Percentiles rank a stretch among this genome's conserved stretches.
These are phyloP conservation scores for Probosciger aterrimus DNA, from an alignment of 2,113 vertebrate species.

Conservation along the genomic window DNA sequence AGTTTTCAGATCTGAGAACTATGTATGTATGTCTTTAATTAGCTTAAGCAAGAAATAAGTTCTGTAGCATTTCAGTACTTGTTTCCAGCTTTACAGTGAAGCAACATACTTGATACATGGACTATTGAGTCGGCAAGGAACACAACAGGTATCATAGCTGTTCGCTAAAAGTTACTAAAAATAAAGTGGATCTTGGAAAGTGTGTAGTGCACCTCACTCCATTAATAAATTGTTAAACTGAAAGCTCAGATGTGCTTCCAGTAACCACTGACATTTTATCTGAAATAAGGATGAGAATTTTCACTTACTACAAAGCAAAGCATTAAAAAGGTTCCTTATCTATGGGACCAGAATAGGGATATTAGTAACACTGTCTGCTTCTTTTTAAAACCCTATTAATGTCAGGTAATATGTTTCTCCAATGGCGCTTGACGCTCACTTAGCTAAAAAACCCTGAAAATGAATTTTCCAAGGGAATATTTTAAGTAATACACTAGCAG, in stretches of 20 bases:
- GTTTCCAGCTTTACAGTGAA: not conserved
- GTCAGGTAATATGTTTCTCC: conserved; percentile 62
- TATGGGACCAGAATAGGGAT: conserved; percentile 60
- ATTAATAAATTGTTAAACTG: conserved; percentile 37
- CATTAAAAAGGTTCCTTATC: conserved; percentile 69
- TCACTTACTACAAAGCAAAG: conserved; percentile 59
- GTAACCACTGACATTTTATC: conserved; percentile 52
- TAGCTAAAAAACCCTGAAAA: not conserved
- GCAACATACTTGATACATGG: not conserved
- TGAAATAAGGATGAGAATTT: conserved; percentile 54
- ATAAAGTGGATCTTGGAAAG: not conserved
- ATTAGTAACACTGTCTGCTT: conserved; percentile 62
- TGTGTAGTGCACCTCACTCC: not conserved
- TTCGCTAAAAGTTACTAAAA: conserved; percentile 6
- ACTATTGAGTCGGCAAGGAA: not conserved
- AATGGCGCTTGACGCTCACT: conserved; percentile 1
- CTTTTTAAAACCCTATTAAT: conserved; percentile 61
- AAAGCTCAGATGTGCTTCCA: conserved; percentile 39
- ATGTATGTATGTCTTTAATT: not conserved
- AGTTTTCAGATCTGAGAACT: not conserved
- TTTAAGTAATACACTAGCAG: not conserved
- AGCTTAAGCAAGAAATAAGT: not conserved
- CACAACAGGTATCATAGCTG: not conserved
- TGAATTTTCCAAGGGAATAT: conserved; percentile 40
- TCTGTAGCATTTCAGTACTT: not conserved